Conservation (phyloP, 2,113 vertebrate species). For the Microcebus ravelobensis region DNA sequence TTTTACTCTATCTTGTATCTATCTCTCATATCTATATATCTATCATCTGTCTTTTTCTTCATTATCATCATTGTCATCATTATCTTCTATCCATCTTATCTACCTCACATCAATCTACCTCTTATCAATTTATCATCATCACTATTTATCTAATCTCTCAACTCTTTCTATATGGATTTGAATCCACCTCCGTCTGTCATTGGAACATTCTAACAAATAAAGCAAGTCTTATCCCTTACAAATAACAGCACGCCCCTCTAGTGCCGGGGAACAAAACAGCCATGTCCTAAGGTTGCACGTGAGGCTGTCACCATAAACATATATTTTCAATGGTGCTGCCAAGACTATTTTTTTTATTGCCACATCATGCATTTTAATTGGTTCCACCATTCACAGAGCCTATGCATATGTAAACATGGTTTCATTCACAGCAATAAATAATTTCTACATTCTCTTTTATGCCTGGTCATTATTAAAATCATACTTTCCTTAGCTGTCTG, state of each 20-base stretch:
- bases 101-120: too few species aligned
- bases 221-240: not conserved
- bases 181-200: not conserved
- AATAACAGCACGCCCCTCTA: not conserved
- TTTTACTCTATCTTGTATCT: not conserved
- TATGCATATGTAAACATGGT: too few species aligned
- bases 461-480: not conserved
- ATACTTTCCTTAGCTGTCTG: not conserved
- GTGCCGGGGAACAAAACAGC: not conserved
- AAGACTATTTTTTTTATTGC: not conserved
- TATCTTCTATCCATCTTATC: too few species aligned
- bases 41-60: too few species aligned
- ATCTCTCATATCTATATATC: not conserved
- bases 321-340: not conserved
- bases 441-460: not conserved
- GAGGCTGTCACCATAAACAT: too few species aligned
- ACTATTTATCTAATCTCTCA: too few species aligned
- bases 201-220: not conserved
- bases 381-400: too few species aligned
- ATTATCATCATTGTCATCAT: too few species aligned
- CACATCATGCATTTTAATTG: too few species aligned
- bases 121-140: not conserved
- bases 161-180: not conserved
- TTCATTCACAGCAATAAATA: not conserved
- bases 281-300: rapidly evolving